phyloP scores from a whole-genome alignment of 1,140 invertebrate genomes.

The Colletes gigas region DNA sequence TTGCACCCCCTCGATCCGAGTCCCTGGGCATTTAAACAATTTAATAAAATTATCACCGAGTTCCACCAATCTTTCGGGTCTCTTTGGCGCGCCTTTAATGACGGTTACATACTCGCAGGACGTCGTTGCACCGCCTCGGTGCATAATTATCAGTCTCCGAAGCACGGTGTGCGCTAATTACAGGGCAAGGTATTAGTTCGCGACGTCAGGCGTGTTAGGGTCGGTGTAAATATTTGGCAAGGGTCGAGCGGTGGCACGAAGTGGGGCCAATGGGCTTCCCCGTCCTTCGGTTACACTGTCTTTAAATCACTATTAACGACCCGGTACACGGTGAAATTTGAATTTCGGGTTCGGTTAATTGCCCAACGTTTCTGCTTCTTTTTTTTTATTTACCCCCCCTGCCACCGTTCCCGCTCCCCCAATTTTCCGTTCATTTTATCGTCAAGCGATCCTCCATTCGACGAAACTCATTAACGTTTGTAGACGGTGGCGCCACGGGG shows the following conservation, averaged over 20 bases:
- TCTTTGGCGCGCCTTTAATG: slow-evolving; percentile 52
- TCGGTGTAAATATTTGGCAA: slow-evolving; percentile 62
- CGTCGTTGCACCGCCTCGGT: slow-evolving; percentile 42
- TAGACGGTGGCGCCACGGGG: too few relatives aligned
- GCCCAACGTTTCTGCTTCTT: not conserved
- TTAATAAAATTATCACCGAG: too few relatives aligned
- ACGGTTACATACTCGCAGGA: slow-evolving; percentile 54
- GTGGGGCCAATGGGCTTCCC: not conserved
- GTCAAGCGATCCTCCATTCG: too few relatives aligned
- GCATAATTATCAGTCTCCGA: slow-evolving; percentile 65
- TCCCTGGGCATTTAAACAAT: too few relatives aligned
- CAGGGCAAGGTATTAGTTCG: slow-evolving; percentile 64
- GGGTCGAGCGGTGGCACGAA: slow-evolving; percentile 27
- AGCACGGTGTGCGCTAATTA: slow-evolving; percentile 60
- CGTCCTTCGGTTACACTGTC: slow-evolving; percentile 12
- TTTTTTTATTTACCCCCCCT: too few relatives aligned
- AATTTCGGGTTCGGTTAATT: not conserved
- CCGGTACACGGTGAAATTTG: not conserved
- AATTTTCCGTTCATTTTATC: not conserved
- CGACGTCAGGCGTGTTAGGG: slow-evolving; percentile 55
- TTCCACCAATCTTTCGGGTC: too few relatives aligned
- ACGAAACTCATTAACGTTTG: not conserved
- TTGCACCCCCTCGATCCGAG: too few relatives aligned
- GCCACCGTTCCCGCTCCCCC: too few relatives aligned
- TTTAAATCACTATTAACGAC: slow-evolving; percentile 36